These are phyloP conservation scores for Oasisia sp. DNA, from an alignment of 2,888 invertebrate genomes.

Conservation along the genomic window DNA sequence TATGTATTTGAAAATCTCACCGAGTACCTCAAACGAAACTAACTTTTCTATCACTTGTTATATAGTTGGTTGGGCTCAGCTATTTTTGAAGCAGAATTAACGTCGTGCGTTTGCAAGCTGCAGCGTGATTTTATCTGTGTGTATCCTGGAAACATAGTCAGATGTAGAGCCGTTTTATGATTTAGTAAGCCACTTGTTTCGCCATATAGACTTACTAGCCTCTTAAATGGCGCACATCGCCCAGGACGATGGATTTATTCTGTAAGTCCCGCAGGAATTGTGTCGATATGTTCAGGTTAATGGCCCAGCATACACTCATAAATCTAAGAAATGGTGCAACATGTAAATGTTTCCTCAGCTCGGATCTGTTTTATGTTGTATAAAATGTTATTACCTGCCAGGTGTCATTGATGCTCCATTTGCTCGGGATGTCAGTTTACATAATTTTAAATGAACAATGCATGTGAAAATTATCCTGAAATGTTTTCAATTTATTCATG, in stretches of 20 bases:
- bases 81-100: neutral
- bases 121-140: neutral
- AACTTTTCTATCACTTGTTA: neutral
- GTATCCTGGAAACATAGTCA: neutral
- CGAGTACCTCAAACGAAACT: neutral
- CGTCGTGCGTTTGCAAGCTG: neutral
- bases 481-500: too few species aligned
- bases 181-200: neutral
- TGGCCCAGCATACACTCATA: neutral
- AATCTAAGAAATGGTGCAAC: neutral
- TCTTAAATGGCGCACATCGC: neutral
- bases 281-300: neutral
- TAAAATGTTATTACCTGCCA: neutral
- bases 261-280: neutral
- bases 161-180: neutral
- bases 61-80: neutral
- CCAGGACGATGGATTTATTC: neutral
- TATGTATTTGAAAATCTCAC: neutral
- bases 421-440: neutral
- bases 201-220: neutral
- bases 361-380: neutral
- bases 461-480: neutral
- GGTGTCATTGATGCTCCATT: neutral
- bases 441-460: neutral
- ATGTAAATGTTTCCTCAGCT: neutral